Percentiles rank a stretch among this genome's conserved stretches.
Conservation (phyloP, 2,797 vertebrate species). For the Molossus alvarezi region DNA sequence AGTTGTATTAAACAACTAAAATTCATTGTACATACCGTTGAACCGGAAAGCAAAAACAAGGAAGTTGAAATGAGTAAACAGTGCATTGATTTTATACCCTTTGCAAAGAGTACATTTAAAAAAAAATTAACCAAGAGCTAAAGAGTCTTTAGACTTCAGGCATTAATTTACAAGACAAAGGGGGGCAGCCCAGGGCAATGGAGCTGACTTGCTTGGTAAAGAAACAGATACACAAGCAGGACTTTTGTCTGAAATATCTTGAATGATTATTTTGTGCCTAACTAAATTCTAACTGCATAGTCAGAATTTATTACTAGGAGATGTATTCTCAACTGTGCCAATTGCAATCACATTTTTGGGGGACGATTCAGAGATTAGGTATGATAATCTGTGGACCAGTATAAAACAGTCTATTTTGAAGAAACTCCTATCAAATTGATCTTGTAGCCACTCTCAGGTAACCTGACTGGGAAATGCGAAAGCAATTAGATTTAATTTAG, state of each 20-base stretch:
- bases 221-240: background rate
- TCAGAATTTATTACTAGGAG: slow-evolving; percentile 19
- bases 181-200: background rate
- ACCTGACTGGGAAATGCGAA: slow-evolving; percentile 43
- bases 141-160: background rate
- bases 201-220: background rate
- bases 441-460: slow-evolving; percentile 62
- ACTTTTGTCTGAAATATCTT: background rate
- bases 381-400: background rate
- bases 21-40: slow-evolving; percentile 34
- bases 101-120: background rate
- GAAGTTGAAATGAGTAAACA: background rate
- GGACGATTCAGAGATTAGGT: slow-evolving; percentile 37
- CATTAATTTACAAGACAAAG: background rate
- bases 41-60: background rate
- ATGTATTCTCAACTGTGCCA: background rate
- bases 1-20: background rate
- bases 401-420: slow-evolving; percentile 37
- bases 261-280: background rate
- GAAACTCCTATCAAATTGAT: slow-evolving; percentile 55
- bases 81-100: slow-evolving; percentile 22
- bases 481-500: slow-evolving; percentile 76
- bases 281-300: background rate
- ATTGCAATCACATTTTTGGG: background rate
- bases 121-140: background rate